Evolutionary conservation across 1,140 invertebrate species (phyloP).

Genomic region (Drosophila eugracilis): DNA sequence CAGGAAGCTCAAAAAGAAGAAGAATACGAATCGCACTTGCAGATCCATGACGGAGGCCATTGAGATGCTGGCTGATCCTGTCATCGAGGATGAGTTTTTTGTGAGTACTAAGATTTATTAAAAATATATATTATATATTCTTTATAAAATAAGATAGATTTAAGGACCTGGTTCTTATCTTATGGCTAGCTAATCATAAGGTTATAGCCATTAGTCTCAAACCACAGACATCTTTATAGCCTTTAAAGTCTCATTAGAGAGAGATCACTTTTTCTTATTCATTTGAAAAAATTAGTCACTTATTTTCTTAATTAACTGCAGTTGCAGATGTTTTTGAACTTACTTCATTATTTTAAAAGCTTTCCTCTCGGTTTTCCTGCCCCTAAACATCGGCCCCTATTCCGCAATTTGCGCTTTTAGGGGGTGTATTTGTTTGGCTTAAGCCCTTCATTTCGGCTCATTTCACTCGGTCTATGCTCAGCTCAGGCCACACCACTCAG

Average conservation of each 20-base stretch:
- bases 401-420: constrained; percentile 22
- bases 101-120: constrained; percentile 64
- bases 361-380: neutral
- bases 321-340: too few species aligned
- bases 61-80: constrained; percentile 84
- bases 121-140: neutral
- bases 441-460: constrained; percentile 17
- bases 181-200: too few species aligned
- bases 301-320: neutral
- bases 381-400: constrained; percentile 4
- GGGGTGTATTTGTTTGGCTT: constrained; percentile 69
- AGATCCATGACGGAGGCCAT: constrained; percentile 84
- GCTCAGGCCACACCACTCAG: constrained; percentile 26
- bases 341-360: neutral
- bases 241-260: too few species aligned
- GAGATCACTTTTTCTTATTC: too few species aligned
- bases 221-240: too few species aligned
- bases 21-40: constrained; percentile 82
- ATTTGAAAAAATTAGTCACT: too few species aligned
- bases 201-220: too few species aligned
- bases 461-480: constrained; percentile 32
- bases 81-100: constrained; percentile 84
- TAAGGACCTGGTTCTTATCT: too few species aligned
- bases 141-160: too few species aligned
- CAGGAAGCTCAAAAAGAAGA: constrained; percentile 81